Evolutionary conservation across 2,888 invertebrate species (phyloP), one percentile per base, ranked within the genome.

Genomic region (Tipula vernalis): DNA sequence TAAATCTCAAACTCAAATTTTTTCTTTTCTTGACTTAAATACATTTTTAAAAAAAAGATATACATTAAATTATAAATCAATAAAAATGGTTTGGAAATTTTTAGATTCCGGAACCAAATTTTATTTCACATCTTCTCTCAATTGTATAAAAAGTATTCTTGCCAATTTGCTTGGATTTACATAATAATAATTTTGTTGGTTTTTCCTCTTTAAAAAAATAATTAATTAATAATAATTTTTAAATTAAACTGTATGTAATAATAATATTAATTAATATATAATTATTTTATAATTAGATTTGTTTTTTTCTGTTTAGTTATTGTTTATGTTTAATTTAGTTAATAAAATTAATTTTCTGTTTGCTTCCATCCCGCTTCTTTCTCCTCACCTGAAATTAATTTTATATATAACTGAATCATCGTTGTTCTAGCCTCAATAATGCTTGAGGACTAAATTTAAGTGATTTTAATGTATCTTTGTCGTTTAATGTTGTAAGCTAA

Each of bases 371-470:
- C 28, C 71, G 5, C 10, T 71, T 28, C 71, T 28, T 2, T 71
- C 28, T 28, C 71, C 10, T 10, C 71, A 28, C 15, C 1, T 71
- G 28, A 8, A 71, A 71, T 71, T 71, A 28, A 57, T 71, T 8
- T 28, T 28, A 18, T 8, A 10, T 10, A 44, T 85, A 44, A 85
- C 42, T 28, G 28, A 91, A 91, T 96, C 95, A 97, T 95, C 97
- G 96, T 92, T 98, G 97, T 92, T 98, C 98, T 89, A 98, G 93
- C 93, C 97, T 97, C 89, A 98, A 94, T 89, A 98, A 98, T 93
- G 98, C 98, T 93, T 98, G 98, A 87, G 97, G 96, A 92, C 94
- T 97, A 89, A 98, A 94, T 91, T 97, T 97, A 89, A 98, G 93
- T 89, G 96, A 95, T 91, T 95, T 93, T 89, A 99, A 92, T 88